Conservation (phyloP, 1,140 invertebrate species). For the Apis cerana region DNA sequence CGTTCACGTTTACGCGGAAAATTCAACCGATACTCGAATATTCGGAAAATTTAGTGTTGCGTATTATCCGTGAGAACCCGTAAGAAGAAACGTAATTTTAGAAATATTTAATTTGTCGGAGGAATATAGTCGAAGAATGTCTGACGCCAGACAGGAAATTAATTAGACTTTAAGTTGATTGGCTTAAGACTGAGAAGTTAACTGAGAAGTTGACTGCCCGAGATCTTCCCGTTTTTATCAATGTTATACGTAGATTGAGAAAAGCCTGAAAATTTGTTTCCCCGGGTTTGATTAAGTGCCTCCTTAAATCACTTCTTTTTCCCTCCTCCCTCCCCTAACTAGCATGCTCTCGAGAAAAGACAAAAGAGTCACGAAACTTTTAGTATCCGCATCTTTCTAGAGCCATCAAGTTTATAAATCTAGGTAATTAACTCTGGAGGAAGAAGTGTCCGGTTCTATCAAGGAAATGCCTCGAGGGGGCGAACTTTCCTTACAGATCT, state of each 20-base stretch:
- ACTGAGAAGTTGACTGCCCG: constrained; percentile 1
- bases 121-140: neutral
- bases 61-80: neutral
- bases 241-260: neutral
- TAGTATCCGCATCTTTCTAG: constrained; percentile 7
- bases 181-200: neutral
- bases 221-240: neutral
- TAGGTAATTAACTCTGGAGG: constrained; percentile 15
- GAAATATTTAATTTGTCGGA: neutral
- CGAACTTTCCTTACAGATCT: neutral
- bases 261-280: constrained; percentile 21
- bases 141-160: neutral
- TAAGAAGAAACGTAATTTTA: neutral
- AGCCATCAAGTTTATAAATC: constrained; percentile 28
- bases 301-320: constrained; percentile 2
- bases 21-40: neutral
- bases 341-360: neutral
- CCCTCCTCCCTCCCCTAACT: neutral
- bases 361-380: constrained; percentile 23
- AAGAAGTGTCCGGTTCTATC: constrained; percentile 24
- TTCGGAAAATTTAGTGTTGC: neutral
- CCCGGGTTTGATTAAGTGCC: constrained; percentile 11
- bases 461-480: constrained; percentile 4
- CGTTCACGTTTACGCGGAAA: too few species aligned
- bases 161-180: neutral